Conservation (phyloP, 2,797 vertebrate species). For the Takifugu ocellatus region DNA sequence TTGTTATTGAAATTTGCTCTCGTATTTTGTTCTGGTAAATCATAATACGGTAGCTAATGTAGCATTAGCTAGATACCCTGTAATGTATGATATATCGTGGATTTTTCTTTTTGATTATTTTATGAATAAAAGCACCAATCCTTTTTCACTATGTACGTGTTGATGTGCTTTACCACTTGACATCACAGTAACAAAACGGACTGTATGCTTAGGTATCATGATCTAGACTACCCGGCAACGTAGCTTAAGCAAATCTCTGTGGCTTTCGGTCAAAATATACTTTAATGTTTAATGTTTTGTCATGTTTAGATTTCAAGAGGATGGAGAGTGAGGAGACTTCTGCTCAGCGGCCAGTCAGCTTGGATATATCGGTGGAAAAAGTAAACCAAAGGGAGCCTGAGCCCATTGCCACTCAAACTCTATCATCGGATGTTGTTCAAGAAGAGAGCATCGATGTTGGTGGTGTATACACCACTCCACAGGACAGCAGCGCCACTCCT, state of each 20-base stretch:
- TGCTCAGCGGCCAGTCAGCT: conserved; percentile 69
- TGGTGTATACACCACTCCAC: conserved; percentile 81
- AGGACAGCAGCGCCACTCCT: conserved; percentile 72
- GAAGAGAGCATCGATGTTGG: conserved; percentile 91
- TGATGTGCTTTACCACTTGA: neutral
- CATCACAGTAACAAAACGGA: neutral
- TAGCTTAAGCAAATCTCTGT: too few relatives aligned
- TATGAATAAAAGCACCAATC: neutral
- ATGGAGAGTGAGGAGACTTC: conserved; percentile 73
- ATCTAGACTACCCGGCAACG: neutral
- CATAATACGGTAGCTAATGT: conserved; percentile 12
- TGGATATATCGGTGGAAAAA: conserved; percentile 69
- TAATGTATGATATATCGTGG: neutral
- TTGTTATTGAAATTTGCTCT: neutral
- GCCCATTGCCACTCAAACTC: conserved; percentile 18
- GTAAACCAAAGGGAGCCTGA: conserved; percentile 25
- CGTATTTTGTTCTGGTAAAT: neutral
- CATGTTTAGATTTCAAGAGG: conserved; percentile 23
- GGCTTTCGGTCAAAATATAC: too few relatives aligned
- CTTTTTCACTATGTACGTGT: too few relatives aligned
- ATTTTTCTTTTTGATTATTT: too few relatives aligned
- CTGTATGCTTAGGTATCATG: neutral
- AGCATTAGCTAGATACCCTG: conserved; percentile 37
- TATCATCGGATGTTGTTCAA: conserved; percentile 66
- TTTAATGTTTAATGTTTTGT: neutral